phyloP scores from a whole-genome alignment of 2,797 vertebrate genomes.

The Enteromius afrohamiltoni region DNA sequence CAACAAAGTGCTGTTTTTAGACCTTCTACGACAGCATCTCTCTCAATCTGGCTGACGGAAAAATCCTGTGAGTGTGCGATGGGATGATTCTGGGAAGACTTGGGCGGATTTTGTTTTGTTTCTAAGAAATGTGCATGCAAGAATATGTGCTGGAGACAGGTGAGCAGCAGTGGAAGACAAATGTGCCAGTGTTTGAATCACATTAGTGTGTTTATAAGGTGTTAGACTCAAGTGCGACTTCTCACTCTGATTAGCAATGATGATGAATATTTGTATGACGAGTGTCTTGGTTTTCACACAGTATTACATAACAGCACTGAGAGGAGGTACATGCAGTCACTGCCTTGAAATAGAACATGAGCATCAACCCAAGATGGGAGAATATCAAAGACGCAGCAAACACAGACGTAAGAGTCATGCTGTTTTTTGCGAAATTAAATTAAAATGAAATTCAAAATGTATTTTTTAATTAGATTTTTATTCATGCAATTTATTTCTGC shows the following conservation, averaged over 20 bases:
- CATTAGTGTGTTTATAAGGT: slow-evolving; percentile 39
- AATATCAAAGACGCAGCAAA: neutral
- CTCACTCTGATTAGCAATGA: slow-evolving; percentile 21
- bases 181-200: slow-evolving; percentile 48
- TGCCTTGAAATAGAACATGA: neutral
- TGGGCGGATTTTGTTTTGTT: slow-evolving; percentile 20
- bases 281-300: slow-evolving; percentile 48
- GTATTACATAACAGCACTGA: slow-evolving; percentile 58
- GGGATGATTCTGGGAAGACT: slow-evolving; percentile 55
- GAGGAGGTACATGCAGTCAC: neutral
- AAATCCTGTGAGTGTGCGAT: slow-evolving; percentile 44
- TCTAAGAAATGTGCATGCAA: slow-evolving; percentile 38
- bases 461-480: neutral
- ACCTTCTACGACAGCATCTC: slow-evolving; percentile 34
- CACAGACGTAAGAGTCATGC: neutral
- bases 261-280: neutral
- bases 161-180: slow-evolving; percentile 40
- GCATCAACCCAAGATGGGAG: neutral
- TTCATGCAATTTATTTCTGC: neutral
- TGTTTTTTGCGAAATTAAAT: neutral
- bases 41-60: slow-evolving; percentile 32
- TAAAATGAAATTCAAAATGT: neutral
- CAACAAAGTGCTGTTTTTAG: slow-evolving; percentile 52
- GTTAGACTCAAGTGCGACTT: neutral
- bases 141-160: slow-evolving; percentile 37